phyloP scores from a whole-genome alignment of 2,113 vertebrate species.

The Chloebia gouldiae region DNA sequence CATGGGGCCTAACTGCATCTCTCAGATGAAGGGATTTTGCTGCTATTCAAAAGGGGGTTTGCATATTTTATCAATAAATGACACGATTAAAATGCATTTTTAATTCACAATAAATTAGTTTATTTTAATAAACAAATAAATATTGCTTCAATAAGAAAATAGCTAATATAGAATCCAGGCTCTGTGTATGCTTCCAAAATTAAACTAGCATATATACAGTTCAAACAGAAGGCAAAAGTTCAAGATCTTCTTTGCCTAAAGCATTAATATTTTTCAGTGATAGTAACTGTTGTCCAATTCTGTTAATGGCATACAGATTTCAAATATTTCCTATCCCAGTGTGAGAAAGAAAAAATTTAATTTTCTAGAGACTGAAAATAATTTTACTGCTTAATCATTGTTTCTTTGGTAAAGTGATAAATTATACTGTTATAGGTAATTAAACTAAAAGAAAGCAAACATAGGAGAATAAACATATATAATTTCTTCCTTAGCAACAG shows the following conservation, averaged over 20 bases:
- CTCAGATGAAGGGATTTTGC: background rate
- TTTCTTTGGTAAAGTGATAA: background rate
- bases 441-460: background rate
- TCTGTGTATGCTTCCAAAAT: background rate
- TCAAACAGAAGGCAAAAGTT: slow-evolving; percentile 30
- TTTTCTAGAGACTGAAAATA: background rate
- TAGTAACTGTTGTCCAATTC: background rate
- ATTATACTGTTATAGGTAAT: background rate
- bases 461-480: background rate
- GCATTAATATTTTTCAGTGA: background rate
- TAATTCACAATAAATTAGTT: background rate
- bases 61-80: background rate
- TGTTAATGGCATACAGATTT: background rate
- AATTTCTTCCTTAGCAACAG: background rate
- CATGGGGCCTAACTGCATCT: background rate
- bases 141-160: background rate
- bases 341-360: background rate
- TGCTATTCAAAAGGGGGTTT: background rate
- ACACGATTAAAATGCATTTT: background rate
- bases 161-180: background rate
- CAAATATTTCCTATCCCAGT: background rate
- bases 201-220: background rate
- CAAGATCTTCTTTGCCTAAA: background rate
- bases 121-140: background rate
- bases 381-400: background rate